phyloP scores from a whole-genome alignment of 2,797 vertebrate species.

The Melanotaenia pygmaea region DNA sequence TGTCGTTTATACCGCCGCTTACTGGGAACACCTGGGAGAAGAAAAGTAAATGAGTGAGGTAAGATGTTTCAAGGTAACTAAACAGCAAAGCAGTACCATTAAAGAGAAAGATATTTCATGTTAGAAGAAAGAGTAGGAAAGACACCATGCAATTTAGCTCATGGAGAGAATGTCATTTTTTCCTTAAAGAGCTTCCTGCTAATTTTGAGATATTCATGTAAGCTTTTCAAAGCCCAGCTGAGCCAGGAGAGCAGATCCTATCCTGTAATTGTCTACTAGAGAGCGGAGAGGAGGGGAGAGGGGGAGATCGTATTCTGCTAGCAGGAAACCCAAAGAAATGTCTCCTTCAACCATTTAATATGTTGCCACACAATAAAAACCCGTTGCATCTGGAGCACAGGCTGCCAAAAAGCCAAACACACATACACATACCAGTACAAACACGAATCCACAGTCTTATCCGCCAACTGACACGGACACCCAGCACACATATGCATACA shows the following conservation, averaged over 20 bases:
- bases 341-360: conserved; percentile 88
- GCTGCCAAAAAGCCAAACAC: conserved; percentile 76
- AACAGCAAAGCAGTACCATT: conserved; percentile 30
- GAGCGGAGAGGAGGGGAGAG: conserved; percentile 70
- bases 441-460: conserved; percentile 51
- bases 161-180: conserved; percentile 58
- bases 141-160: conserved; percentile 64
- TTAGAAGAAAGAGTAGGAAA: conserved; percentile 56
- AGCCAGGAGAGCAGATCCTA: conserved; percentile 81
- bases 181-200: conserved; percentile 80
- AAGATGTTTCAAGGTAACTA: conserved; percentile 44
- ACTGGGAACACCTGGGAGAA: conserved; percentile 81
- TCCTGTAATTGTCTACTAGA: conserved; percentile 80
- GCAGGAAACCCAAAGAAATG: conserved; percentile 86
- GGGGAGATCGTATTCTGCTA: conserved; percentile 81
- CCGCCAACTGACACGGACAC: conserved; percentile 34
- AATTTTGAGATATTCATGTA: conserved; percentile 80
- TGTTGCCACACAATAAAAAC: conserved; percentile 85
- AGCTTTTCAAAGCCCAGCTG: conserved; percentile 85
- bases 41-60: conserved; percentile 45
- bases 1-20: conserved; percentile 92
- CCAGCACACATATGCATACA: conserved; percentile 41
- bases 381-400: conserved; percentile 84
- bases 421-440: conserved; percentile 56
- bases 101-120: conserved; percentile 39